phyloP scores from a whole-genome alignment of 2,888 invertebrate species.

The Opisthograptis luteolata region DNA sequence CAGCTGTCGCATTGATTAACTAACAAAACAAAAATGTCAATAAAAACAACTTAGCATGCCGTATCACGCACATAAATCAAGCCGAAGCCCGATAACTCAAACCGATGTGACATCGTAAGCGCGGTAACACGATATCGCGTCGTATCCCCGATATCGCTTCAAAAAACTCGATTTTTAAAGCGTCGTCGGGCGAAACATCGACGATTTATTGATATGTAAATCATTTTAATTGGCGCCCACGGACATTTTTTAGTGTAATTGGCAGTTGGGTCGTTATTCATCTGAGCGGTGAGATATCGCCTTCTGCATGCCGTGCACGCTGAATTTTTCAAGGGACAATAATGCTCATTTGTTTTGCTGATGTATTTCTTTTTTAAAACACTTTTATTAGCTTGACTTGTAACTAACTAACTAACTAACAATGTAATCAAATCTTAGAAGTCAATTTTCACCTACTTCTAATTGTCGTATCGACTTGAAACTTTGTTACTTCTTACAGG shows the following conservation, averaged over 20 bases:
- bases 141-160: conserved; percentile 24
- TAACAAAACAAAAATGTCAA: conserved; percentile 30
- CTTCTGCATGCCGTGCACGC: conserved; percentile 2
- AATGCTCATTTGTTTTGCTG: too few species aligned
- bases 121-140: conserved; percentile 32
- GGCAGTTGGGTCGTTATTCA: conserved; percentile 77
- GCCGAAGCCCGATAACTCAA: conserved; percentile 32
- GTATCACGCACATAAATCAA: conserved; percentile 31
- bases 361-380: too few species aligned
- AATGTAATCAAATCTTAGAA: too few species aligned
- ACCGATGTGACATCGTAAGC: conserved; percentile 33
- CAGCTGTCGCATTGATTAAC: conserved; percentile 7
- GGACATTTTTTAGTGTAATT: conserved; percentile 82
- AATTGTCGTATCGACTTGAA: too few species aligned
- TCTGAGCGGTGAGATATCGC: conserved; percentile 40
- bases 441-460: too few species aligned
- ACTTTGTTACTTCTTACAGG: too few species aligned
- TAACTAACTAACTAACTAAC: too few species aligned
- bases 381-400: too few species aligned
- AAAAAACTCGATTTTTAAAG: conserved; percentile 39
- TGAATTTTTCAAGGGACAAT: conserved; percentile 3
- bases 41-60: conserved; percentile 20
- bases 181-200: conserved; percentile 53
- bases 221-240: conserved; percentile 81
- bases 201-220: conserved; percentile 82